Conservation (phyloP, 2,888 invertebrate species). For the Nomada goodeniana region DNA sequence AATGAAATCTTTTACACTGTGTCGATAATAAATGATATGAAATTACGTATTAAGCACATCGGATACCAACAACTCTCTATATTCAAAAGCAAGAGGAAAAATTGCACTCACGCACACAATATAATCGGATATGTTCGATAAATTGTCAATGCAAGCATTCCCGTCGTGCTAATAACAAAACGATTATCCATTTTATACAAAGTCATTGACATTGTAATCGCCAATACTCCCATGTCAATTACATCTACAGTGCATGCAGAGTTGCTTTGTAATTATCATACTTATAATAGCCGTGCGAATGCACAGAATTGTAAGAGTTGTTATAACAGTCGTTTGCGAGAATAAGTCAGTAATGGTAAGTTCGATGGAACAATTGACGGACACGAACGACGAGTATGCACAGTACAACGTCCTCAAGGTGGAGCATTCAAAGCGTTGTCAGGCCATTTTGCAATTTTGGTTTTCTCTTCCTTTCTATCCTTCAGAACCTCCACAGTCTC, state of each 20-base stretch:
- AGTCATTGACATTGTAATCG: background rate
- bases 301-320: background rate
- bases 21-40: too few relatives aligned
- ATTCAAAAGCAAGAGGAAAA: too few relatives aligned
- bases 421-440: background rate
- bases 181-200: background rate
- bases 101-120: too few relatives aligned
- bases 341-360: background rate
- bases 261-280: too few relatives aligned
- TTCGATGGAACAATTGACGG: background rate
- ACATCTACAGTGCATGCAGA: too few relatives aligned
- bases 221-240: too few relatives aligned
- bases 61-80: too few relatives aligned
- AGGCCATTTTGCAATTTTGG: background rate
- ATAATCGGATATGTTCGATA: background rate
- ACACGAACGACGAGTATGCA: background rate
- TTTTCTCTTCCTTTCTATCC: background rate
- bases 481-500: slow-evolving; percentile 25
- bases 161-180: background rate
- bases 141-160: background rate
- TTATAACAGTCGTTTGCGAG: background rate
- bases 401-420: slow-evolving; percentile 6
- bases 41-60: too few relatives aligned
- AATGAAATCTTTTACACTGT: too few relatives aligned
- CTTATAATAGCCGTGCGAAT: too few relatives aligned